Conservation (phyloP, 2,113 vertebrate species). For the Odocoileus hemionus region DNA sequence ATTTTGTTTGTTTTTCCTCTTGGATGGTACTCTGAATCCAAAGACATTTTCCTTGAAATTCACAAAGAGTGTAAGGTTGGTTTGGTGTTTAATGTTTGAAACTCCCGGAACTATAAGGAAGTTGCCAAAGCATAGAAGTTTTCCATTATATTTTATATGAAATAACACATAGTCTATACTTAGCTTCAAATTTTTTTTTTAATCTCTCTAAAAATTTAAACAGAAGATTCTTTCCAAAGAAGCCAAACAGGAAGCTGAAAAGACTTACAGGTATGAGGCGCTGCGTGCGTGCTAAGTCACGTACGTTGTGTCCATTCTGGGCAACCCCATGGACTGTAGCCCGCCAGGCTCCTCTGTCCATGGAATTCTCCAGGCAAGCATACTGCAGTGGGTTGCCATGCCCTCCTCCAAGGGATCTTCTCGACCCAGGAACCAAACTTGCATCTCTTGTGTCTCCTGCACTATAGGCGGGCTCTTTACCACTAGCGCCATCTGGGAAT, state of each 20-base stretch:
- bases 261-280: fast-evolving
- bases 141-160: background rate
- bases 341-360: background rate
- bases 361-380: background rate
- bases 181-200: background rate
- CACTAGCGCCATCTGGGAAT: background rate
- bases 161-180: background rate
- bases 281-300: fast-evolving
- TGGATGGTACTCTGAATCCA: background rate
- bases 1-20: background rate
- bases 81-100: background rate
- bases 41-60: background rate
- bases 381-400: background rate
- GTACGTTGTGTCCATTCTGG: background rate
- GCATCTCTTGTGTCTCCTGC: background rate
- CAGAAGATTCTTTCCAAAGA: background rate
- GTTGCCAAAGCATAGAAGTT: background rate
- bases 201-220: background rate
- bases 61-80: background rate
- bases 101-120: background rate
- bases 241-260: background rate
- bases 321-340: background rate
- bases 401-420: background rate
- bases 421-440: background rate
- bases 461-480: background rate